Conservation (phyloP, 2,113 vertebrate genomes). For the Tragelaphus buxtoni region DNA sequence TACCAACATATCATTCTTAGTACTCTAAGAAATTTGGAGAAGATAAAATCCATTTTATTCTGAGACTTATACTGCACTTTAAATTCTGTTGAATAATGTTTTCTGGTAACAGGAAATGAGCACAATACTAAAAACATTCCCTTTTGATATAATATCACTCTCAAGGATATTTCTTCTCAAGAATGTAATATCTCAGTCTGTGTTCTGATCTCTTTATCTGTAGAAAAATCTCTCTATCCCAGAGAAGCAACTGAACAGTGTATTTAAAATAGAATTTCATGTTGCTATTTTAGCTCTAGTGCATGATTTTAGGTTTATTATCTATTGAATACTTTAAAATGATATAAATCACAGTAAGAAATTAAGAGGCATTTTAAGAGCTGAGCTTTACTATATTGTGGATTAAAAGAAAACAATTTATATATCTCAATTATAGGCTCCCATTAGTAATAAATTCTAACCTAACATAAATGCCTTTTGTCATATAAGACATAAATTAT, state of each 20-base stretch:
- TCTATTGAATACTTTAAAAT: background rate
- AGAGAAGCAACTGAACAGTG: background rate
- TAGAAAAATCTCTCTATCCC: background rate
- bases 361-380: slow-evolving; percentile 19
- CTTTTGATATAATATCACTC: slow-evolving; percentile 30
- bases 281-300: background rate
- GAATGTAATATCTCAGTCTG: slow-evolving; percentile 19
- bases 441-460: background rate
- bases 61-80: background rate
- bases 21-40: slow-evolving; percentile 37
- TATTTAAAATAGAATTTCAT: slow-evolving; percentile 19
- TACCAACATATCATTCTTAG: slow-evolving; percentile 37
- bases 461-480: background rate
- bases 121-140: slow-evolving; percentile 36
- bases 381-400: background rate
- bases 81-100: slow-evolving; percentile 47
- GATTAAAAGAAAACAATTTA: background rate
- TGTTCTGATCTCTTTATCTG: background rate
- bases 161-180: slow-evolving; percentile 34
- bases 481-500: background rate
- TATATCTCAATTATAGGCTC: background rate
- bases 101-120: slow-evolving; percentile 51
- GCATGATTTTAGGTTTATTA: slow-evolving; percentile 5
- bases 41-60: slow-evolving; percentile 39
- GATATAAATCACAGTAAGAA: background rate